A percentile compares a stretch with the other conserved stretches of the same genome.
Conservation (phyloP, 2,797 vertebrate species). For the Pseudopleuronectes americanus region DNA sequence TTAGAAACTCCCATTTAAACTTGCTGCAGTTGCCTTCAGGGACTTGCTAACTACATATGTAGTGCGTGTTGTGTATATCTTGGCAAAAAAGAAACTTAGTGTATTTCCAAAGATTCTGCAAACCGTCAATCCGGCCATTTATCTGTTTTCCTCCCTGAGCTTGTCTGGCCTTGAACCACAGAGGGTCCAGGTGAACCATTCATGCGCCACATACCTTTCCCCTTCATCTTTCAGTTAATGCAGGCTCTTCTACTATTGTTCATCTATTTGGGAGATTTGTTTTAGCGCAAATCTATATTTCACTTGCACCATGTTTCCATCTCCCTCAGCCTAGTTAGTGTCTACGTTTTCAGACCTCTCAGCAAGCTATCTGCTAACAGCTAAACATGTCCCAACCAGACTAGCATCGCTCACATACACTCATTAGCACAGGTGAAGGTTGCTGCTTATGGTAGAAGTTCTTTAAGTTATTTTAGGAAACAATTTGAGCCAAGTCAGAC, state of each 20-base stretch:
- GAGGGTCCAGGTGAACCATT: too few relatives aligned
- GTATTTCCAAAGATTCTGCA: not conserved
- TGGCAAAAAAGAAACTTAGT: not conserved
- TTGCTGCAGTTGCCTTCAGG: not conserved
- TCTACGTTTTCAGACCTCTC: too few relatives aligned
- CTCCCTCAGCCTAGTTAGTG: not conserved
- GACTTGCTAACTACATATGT: constrained; percentile 3
- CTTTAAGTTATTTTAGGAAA: constrained; percentile 16
- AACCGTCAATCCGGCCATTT: not conserved
- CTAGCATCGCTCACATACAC: too few relatives aligned
- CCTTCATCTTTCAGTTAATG: not conserved
- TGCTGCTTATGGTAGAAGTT: not conserved
- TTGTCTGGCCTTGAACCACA: constrained; percentile 1
- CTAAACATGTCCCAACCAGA: too few relatives aligned
- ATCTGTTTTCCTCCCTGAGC: too few relatives aligned
- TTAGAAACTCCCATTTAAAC: too few relatives aligned
- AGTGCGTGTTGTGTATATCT: not conserved
- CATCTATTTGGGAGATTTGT: too few relatives aligned
- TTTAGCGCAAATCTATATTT: not conserved
- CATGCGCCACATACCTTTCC: not conserved
- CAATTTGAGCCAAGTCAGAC: not conserved
- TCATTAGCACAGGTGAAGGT: not conserved
- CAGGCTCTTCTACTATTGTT: too few relatives aligned
- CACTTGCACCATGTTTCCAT: not conserved
- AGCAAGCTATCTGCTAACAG: too few relatives aligned